Evolutionary conservation across 1,140 invertebrate species (phyloP), one percentile per base, ranked within the genome.

Genomic region (Himalopsyche phryganea): DNA sequence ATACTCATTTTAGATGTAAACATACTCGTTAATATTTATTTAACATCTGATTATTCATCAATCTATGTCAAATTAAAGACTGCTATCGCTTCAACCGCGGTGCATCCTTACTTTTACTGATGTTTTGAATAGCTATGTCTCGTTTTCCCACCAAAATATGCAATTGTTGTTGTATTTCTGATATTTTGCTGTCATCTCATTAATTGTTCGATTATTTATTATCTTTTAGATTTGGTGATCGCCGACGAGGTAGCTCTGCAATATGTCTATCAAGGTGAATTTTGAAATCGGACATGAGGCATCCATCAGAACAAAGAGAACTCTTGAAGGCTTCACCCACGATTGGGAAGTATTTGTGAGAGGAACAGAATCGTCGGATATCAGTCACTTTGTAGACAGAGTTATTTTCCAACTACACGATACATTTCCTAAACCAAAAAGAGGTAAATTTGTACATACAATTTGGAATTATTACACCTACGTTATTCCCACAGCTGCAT

Each of bases 271-370:
- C 61, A 87, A 87, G 74, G 89, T 96, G 54, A 88, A 86, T 68
- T 83, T 98, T 68, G 93, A 96, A 80, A 88, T 96, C 70, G 94
- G 94, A 32, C 94, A 98, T 73, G 83, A 85, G 69, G 91, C 94
- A 58, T 83, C 82, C 45, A 76, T 94, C 59, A 84, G 88, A 66
- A 82, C 83, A 13, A 88, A 90, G 69, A 83, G 81, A 58, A 94
- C 91, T 6, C 81, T 84, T 13, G 89, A 94, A 72, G 93, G 91
- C 11, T 96, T 92, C 68, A 98, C 95, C 61, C 96, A 98, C 79
- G 94, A 98, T 71, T 98, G 96, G 96, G 91, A 93, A 73, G 86
- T 98, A n/a, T 98, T 91, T 81, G 91, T 98, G 3, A 81, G 89
- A 63, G 94, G 94, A 53, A 82, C 84, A 61, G 90, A 96, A 66